These are phyloP conservation scores for Scolanthus callimorphus DNA, from an alignment of 92 coral and sea anemone species.

Conservation along the genomic window DNA sequence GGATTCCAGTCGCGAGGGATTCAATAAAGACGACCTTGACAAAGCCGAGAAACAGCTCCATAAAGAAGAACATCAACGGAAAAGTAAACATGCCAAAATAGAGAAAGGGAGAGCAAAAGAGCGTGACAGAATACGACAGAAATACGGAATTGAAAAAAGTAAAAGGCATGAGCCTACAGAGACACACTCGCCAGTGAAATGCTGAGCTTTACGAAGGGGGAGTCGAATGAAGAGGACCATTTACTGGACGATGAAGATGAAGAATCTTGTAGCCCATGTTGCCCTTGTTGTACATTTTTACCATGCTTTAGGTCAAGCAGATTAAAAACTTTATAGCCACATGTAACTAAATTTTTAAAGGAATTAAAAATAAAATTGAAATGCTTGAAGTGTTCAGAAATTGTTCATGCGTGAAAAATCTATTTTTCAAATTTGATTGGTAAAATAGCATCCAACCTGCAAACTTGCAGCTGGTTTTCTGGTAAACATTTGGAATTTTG, in stretches of 20 bases:
- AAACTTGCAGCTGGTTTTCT: too few relatives aligned
- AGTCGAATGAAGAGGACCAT: constrained; percentile 42
- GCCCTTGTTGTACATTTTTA: constrained; percentile 22
- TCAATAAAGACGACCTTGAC: constrained; percentile 60
- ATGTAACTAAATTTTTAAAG: too few relatives aligned
- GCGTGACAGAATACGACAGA: constrained; percentile 47
- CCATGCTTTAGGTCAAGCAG: too few relatives aligned
- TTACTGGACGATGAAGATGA: constrained; percentile 49
- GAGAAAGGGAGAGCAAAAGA: constrained; percentile 51
- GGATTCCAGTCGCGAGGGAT: constrained; percentile 50
- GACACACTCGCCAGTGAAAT: constrained; percentile 42
- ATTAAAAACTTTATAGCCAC: too few relatives aligned
- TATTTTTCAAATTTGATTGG: too few relatives aligned
- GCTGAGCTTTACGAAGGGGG: constrained; percentile 20
- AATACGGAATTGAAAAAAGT: constrained; percentile 76
- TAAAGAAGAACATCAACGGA: constrained; percentile 45
- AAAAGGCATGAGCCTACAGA: constrained; percentile 58
- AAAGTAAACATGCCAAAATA: constrained; percentile 38
- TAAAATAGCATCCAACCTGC: too few relatives aligned
- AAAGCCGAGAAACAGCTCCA: constrained; percentile 43
- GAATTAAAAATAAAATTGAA: too few relatives aligned
- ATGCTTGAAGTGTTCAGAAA: too few relatives aligned
- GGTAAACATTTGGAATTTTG: too few relatives aligned
- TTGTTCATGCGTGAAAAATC: too few relatives aligned
- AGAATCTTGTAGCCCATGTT: constrained; percentile 48